Percentiles rank a stretch among this genome's conserved stretches.
Conservation (phyloP, 2,797 vertebrate genomes). For the Cyprinodon diabolis region DNA sequence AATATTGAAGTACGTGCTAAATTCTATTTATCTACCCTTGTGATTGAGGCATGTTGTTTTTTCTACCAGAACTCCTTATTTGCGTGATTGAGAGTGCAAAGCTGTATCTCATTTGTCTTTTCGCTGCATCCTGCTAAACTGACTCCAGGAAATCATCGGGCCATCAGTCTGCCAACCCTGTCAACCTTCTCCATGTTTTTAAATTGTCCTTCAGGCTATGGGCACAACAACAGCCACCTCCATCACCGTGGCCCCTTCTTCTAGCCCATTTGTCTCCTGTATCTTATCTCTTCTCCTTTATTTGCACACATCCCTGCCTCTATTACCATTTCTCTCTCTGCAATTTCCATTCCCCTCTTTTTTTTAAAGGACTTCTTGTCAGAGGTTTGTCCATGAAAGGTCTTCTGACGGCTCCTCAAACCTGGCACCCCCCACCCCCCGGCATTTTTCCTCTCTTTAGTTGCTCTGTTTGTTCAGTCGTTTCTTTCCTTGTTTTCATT, state of each 20-base stretch:
- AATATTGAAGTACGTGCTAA: background rate
- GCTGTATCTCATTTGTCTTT: constrained; percentile 25
- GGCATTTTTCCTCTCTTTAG: constrained; percentile 40
- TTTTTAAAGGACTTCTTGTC: constrained; percentile 40
- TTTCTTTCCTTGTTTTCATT: constrained; percentile 30
- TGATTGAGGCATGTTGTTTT: constrained; percentile 9
- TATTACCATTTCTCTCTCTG: constrained; percentile 10
- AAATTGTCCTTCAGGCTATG: constrained; percentile 49
- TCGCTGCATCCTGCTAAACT: constrained; percentile 16
- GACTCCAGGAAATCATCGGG: constrained; percentile 25
- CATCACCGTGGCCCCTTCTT: constrained; percentile 24
- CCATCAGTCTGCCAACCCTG: constrained; percentile 10
- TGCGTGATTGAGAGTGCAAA: constrained; percentile 8
- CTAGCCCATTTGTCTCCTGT: constrained; percentile 22
- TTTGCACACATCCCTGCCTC: constrained; percentile 15
- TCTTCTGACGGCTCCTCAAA: constrained; percentile 33
- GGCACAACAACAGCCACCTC: constrained; percentile 39
- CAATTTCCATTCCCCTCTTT: constrained; percentile 2
- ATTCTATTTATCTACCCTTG: background rate
- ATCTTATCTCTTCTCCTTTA: constrained; percentile 13
- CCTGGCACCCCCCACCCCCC: background rate
- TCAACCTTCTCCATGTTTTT: constrained; percentile 33
- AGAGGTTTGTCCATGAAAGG: constrained; percentile 46
- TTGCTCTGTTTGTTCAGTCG: constrained; percentile 36
- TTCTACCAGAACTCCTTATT: constrained; percentile 11